Percentiles rank a stretch among this genome's conserved stretches.
Evolutionary conservation across 2,888 invertebrate species (phyloP).

Genomic region (Drosophila kambysellisi): DNA sequence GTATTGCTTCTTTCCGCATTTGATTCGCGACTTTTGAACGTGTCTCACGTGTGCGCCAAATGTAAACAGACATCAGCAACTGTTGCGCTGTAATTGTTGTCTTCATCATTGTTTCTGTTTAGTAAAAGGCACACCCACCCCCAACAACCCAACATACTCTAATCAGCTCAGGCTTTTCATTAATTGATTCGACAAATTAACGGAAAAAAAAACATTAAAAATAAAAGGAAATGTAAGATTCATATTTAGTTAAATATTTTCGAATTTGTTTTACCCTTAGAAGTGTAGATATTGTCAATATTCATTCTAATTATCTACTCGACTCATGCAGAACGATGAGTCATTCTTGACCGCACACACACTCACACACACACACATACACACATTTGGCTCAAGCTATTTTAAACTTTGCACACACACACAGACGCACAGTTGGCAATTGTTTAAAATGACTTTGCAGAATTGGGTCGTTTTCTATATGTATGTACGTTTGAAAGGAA

Average conservation of each 20-base stretch:
- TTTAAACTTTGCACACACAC: constrained; percentile 1
- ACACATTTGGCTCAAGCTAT: constrained; percentile 10
- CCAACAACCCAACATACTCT: neutral
- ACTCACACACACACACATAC: neutral
- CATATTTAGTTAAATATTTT: neutral
- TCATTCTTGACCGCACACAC: constrained; percentile 14
- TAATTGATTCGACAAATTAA: constrained; percentile 6
- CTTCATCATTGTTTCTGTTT: neutral
- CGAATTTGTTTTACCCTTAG: neutral
- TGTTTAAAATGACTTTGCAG: constrained; percentile 35
- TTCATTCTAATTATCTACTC: neutral
- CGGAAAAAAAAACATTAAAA: neutral
- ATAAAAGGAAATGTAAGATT: neutral
- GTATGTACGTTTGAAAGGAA: neutral
- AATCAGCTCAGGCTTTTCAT: constrained; percentile 27
- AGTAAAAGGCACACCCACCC: neutral
- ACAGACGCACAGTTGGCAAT: constrained; percentile 20
- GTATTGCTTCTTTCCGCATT: constrained; percentile 67
- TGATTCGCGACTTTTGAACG: constrained; percentile 37
- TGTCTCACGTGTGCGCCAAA: constrained; percentile 49
- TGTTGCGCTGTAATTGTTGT: constrained; percentile 19
- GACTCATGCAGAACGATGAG: constrained; percentile 21
- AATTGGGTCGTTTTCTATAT: constrained; percentile 16
- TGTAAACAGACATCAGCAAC: constrained; percentile 11
- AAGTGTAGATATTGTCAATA: neutral